Conservation (phyloP, 92 coral and sea anemone species). For the Parazoanthus atlanticus region DNA sequence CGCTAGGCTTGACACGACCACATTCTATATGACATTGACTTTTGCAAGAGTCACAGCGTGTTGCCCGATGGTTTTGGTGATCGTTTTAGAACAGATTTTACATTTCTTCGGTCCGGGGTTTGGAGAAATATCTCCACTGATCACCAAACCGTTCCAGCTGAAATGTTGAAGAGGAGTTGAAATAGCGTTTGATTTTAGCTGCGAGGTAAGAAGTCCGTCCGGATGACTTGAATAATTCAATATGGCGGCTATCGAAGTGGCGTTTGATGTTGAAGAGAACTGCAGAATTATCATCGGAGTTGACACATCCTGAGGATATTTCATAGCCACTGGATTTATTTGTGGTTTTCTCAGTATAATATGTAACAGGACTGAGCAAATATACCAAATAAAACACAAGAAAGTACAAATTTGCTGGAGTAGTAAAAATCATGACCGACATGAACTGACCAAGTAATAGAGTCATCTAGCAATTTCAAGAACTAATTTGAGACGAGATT, state of each 20-base stretch:
- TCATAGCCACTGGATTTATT: neutral
- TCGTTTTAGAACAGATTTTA: neutral
- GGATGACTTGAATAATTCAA: no score
- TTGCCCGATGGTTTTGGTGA: neutral
- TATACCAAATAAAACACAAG: neutral
- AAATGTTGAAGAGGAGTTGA: no score
- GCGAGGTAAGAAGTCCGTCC: no score
- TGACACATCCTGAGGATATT: neutral
- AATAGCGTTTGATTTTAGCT: no score
- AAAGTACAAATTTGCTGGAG: neutral
- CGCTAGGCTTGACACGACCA: conserved; percentile 49
- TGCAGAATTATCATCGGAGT: neutral
- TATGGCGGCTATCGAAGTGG: no score
- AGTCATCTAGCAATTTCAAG: no score
- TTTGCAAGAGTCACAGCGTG: neutral
- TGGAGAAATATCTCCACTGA: no score
- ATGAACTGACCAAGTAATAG: no score
- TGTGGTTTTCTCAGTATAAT: neutral
- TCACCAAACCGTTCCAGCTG: neutral
- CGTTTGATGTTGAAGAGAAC: no score
- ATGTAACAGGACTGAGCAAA: neutral
- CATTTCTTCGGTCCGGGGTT: conserved; percentile 8
- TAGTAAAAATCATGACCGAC: neutral
- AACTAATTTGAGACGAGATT: no score
- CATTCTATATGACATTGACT: conserved; percentile 55